Evolutionary conservation across 2,113 vertebrate genomes (phyloP).

Genomic region (human (Homo sapiens)): GRCh38 chr14:104525501-104526000

Average conservation of each 20-base stretch:
- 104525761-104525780: rapidly evolving
- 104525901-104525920: rapidly evolving
- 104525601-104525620: too few relatives aligned
- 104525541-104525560: background rate
- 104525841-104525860: background rate
- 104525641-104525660: rapidly evolving
- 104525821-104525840: background rate
- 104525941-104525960: background rate
- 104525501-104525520: too few relatives aligned
- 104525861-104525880: too few relatives aligned
- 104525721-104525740: rapidly evolving
- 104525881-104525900: background rate
- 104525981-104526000: rapidly evolving
- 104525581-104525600: background rate
- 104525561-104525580: background rate
- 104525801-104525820: background rate
- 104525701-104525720: background rate
- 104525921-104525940: rapidly evolving
- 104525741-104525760: background rate
- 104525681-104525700: rapidly evolving
- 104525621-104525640: background rate
- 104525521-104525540: too few relatives aligned
- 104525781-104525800: background rate
- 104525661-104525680: rapidly evolving
- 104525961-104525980: background rate